These are phyloP conservation scores for Thaleichthys pacificus DNA, from an alignment of 2,797 vertebrate genomes.

Conservation along the genomic window DNA sequence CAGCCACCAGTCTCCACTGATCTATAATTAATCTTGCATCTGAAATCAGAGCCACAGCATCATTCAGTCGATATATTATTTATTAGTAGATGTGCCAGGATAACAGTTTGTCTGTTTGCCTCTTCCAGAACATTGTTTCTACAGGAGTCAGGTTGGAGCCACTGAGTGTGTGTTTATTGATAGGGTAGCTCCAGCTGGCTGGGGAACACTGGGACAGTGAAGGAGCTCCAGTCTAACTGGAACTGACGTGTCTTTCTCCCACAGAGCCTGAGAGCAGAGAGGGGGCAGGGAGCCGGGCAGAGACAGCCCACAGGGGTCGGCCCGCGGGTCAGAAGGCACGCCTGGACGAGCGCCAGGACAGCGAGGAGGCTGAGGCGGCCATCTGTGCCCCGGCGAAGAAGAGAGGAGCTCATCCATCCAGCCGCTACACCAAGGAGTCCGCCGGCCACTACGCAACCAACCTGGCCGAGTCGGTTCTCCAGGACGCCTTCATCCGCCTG, in stretches of 20 bases:
- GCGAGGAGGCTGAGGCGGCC: constrained; percentile 57
- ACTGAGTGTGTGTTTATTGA: constrained; percentile 3
- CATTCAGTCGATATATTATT: constrained; percentile 38
- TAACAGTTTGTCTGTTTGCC: constrained; percentile 26
- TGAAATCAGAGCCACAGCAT: constrained; percentile 42
- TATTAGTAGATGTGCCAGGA: constrained; percentile 34
- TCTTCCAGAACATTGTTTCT: no score
- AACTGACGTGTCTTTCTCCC: constrained; percentile 29
- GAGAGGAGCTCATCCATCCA: constrained; percentile 32
- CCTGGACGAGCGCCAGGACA: constrained; percentile 57
- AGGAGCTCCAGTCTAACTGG: constrained; percentile 38
- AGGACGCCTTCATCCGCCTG: constrained; percentile 93
- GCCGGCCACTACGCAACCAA: constrained; percentile 92
- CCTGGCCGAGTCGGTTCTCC: constrained; percentile 92
- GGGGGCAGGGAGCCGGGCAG: constrained; percentile 60
- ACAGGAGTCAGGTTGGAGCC: neutral
- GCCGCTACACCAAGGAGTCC: constrained; percentile 68
- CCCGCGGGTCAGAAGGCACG: constrained; percentile 67
- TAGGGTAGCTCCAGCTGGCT: constrained; percentile 13
- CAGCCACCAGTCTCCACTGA: constrained; percentile 22
- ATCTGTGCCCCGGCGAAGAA: constrained; percentile 43
- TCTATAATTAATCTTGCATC: constrained; percentile 57
- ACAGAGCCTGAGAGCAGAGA: constrained; percentile 80
- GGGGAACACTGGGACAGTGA: constrained; percentile 32
- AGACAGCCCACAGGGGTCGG: constrained; percentile 65